Evolutionary conservation across 1,140 invertebrate species (phyloP), one percentile per base, ranked within the genome.

Genomic region (Leptestheria dahalacensis): DNA sequence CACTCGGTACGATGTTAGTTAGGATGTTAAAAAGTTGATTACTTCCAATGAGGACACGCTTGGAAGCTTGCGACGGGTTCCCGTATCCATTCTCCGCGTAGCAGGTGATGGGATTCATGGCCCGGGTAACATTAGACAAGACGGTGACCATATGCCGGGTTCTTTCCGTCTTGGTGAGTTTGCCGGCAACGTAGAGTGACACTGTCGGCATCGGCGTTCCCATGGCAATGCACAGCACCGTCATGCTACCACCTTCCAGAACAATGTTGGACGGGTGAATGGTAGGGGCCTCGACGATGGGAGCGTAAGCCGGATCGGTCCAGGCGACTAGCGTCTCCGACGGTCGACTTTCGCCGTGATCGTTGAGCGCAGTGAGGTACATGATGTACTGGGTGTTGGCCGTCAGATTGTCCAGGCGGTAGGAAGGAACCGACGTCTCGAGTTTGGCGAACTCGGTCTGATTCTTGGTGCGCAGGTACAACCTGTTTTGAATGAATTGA

Each of bases 31-130:
- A 25, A 25, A 25, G 10, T 18, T 28, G 81, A 84, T 83, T 72
- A 88, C 86, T 83, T 66, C 82, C 86, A 53, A 88, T 85, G 57
- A 79, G 80, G 61, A 88, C 82, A 66, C 79, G 80, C 62, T 80
- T 76, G 0, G 83, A 81, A 4, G 85, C 81, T 69, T 88, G 84
- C 80, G 86, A 87, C 3, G 86, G 85, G 1, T 83, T 84, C 1
- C 86, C 86, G 66, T 85, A 86, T 3, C 86, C 85, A 68, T 89
- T 89, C 71, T 88, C 85, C 1, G 85, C 86, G 68, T 86, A 87
- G 70, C 86, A 89, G 0, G 84, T 84, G 48, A 88, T 83, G 65
- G 85, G 79, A 66, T 86, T 81, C 82, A 89, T 87, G 68, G 88
- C 84, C 3, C 82, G 72, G 0, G 83, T 85, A 1, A 89, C 83